These are phyloP conservation scores for Drosophila prosaltans DNA, from an alignment of 1,140 invertebrate species.

Conservation along the genomic window DNA sequence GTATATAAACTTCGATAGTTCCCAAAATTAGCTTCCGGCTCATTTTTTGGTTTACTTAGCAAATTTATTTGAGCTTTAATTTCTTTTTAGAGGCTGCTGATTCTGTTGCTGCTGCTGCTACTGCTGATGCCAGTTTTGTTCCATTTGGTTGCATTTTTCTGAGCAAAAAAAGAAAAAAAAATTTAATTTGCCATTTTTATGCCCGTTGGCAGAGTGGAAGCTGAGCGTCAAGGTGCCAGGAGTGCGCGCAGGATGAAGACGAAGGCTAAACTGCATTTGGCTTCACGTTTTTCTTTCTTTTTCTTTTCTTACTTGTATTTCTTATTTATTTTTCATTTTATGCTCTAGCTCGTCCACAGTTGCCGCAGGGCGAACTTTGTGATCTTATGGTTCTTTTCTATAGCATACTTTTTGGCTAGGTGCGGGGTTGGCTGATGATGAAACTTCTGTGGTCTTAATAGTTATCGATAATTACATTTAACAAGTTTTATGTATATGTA, in stretches of 20 bases:
- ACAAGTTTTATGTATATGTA: neutral
- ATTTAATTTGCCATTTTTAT: constrained; percentile 76
- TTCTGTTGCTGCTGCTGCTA: constrained; percentile 31
- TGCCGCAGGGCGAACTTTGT: constrained; percentile 61
- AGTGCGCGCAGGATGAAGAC: neutral
- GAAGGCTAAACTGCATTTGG: constrained; percentile 63
- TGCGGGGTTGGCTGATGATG: neutral
- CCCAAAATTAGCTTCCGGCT: neutral
- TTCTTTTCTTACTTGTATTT: constrained; percentile 32
- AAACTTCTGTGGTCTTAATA: neutral
- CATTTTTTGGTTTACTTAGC: constrained; percentile 45
- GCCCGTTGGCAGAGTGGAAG: constrained; percentile 44
- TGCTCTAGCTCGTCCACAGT: constrained; percentile 67
- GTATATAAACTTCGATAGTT: neutral
- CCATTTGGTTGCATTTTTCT: constrained; percentile 68
- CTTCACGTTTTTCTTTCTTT: constrained; percentile 53
- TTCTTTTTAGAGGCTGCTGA: constrained; percentile 49
- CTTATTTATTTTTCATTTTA: constrained; percentile 80
- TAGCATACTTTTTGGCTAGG: neutral
- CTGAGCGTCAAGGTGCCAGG: neutral
- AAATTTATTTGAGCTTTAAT: constrained; percentile 56
- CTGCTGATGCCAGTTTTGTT: constrained; percentile 42
- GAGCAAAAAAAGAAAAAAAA: constrained; percentile 36
- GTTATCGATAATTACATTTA: constrained; percentile 21
- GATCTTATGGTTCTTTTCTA: constrained; percentile 54